A percentile compares a stretch with the other conserved stretches of the same genome.
Conservation (phyloP, 2,888 invertebrate genomes). For the Germaria angustata region DNA sequence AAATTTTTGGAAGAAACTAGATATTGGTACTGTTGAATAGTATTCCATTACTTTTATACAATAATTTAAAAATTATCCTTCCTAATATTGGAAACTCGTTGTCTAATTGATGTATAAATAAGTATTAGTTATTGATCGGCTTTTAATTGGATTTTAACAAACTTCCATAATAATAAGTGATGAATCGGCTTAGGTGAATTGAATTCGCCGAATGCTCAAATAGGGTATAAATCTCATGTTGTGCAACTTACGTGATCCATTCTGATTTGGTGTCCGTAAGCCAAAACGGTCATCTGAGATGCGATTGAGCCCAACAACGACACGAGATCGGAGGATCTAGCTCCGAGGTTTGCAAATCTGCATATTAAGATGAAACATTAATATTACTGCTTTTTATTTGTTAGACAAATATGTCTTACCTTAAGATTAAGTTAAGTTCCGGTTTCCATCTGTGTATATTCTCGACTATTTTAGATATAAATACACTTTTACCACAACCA, state of each 20-base stretch:
- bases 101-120: too few species aligned
- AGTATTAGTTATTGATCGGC: too few species aligned
- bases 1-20: too few species aligned
- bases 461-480: slow-evolving; percentile 87
- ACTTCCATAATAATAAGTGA: too few species aligned
- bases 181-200: too few species aligned
- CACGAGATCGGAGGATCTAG: slow-evolving; percentile 76
- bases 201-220: too few species aligned
- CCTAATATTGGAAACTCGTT: too few species aligned
- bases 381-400: background rate
- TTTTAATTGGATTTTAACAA: too few species aligned
- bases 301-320: slow-evolving; percentile 86
- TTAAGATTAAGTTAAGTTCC: slow-evolving; percentile 82
- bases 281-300: slow-evolving; percentile 87
- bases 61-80: too few species aligned
- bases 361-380: background rate
- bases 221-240: too few species aligned
- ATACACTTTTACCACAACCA: slow-evolving; percentile 92
- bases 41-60: too few species aligned
- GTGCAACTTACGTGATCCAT: slow-evolving; percentile 82
- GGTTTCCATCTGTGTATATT: slow-evolving; percentile 84
- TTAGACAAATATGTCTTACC: slow-evolving; percentile 71
- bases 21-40: too few species aligned
- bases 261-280: slow-evolving; percentile 84
- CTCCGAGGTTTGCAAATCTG: slow-evolving; percentile 77